Percentiles rank a stretch among this genome's conserved stretches.
Conservation (phyloP, 2,888 invertebrate species). For the Tryphoninae sp. region DNA sequence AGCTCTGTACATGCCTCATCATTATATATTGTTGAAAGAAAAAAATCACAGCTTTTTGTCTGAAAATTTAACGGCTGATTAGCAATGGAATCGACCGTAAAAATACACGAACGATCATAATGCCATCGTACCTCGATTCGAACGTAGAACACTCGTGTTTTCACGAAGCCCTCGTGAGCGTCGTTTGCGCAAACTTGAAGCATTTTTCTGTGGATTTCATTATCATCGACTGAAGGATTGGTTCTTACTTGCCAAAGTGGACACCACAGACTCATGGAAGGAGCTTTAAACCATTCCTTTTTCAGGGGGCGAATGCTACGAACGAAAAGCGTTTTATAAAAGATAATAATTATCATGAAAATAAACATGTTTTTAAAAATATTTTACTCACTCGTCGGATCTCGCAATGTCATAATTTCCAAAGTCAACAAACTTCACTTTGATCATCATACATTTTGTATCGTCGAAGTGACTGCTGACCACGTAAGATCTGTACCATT, state of each 20-base stretch:
- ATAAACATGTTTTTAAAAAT: slow-evolving; percentile 29
- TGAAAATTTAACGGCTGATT: slow-evolving; percentile 52
- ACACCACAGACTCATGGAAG: slow-evolving; percentile 70
- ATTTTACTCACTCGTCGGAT: slow-evolving; percentile 62
- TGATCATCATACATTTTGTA: slow-evolving; percentile 77
- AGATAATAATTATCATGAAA: background rate
- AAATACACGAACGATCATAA: slow-evolving; percentile 1
- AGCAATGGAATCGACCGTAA: slow-evolving; percentile 1
- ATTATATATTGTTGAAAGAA: slow-evolving; percentile 65
- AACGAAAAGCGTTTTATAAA: slow-evolving; percentile 21
- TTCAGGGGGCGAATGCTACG: slow-evolving; percentile 66
- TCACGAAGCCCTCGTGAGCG: background rate
- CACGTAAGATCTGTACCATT: slow-evolving; percentile 89
- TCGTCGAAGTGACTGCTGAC: slow-evolving; percentile 80
- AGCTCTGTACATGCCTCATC: slow-evolving; percentile 65
- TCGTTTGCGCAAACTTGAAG: background rate
- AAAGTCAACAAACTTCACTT: slow-evolving; percentile 89
- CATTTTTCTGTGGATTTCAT: background rate
- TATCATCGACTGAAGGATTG: slow-evolving; percentile 9
- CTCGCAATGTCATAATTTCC: slow-evolving; percentile 84
- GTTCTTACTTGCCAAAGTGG: slow-evolving; percentile 64
- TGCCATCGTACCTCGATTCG: slow-evolving; percentile 64
- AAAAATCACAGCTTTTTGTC: slow-evolving; percentile 39
- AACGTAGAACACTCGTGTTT: slow-evolving; percentile 50
- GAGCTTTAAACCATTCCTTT: slow-evolving; percentile 70